Base-by-base conservation (phyloP, 1,140 invertebrate species). In the Oedothorax gibbosus region DNA sequence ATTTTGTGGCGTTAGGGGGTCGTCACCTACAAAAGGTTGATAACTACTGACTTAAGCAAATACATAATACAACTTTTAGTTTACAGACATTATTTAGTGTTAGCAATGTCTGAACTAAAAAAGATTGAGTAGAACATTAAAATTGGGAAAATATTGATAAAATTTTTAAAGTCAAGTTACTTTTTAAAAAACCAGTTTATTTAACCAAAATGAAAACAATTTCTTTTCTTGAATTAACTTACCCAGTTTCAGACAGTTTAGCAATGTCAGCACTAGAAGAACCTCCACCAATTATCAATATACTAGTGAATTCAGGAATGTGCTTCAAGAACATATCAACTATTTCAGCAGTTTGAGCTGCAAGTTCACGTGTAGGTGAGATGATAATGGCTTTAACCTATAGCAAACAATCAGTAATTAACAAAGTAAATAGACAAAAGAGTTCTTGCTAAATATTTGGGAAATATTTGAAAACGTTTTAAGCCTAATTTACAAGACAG, bases 301-400 rank as follows among this genome's bases (percentile, higher is more conserved):
- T 87, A 65, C 88, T 88, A 56, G 89, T 89, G 51, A 92, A 89
- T 53, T 89, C 86, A 11, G 89, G 87, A 15, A 90, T 73, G 54
- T 91, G 89, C 12, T 90, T 89, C 21, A 95, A 87, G 88, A 96
- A 95, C 5, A 91, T 85, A 20, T 89, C 83, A 6, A 96, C 89
- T 79, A 97, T 95, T 88, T 95, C 93, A 88, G 92, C 93, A 87
- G 96, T 99, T 91, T 99, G 98, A 57, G 93, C 91, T 1, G 97
- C 97, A 57, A 99, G 89, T 91, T 99, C 98, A 89, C 97, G 91
- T 2, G 97, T 99, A 2, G 98, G 98, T 7, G 96, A 97, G 85
- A 99, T 94, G 81, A 99, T 93, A 7, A 99, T 91, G 0, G 94
- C 95, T 73, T 95, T 96, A 85, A 98, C 92, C 91, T 97, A 95